Conservation (phyloP, 2,888 invertebrate genomes). For the Cheilosia scutellata region DNA sequence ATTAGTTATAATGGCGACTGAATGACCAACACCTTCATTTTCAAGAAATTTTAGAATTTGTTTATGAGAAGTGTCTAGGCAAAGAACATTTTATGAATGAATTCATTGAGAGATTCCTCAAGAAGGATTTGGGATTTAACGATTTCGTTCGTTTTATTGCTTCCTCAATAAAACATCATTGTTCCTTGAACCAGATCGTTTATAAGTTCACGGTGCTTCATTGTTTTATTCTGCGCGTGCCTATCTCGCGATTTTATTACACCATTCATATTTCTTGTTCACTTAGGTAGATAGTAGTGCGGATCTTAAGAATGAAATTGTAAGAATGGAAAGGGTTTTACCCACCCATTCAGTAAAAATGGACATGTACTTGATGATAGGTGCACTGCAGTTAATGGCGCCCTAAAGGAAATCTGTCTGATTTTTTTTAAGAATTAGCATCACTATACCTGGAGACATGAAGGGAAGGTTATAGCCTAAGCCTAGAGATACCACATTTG, state of each 20-base stretch:
- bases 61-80: slow-evolving; percentile 34
- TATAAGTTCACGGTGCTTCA: slow-evolving; percentile 39
- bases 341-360: too few species aligned
- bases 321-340: not conserved
- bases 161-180: slow-evolving; percentile 53
- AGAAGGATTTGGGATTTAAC: slow-evolving; percentile 12
- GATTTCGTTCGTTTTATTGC: slow-evolving; percentile 31
- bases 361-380: too few species aligned
- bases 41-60: not conserved
- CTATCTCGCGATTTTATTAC: slow-evolving; percentile 42
- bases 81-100: slow-evolving; percentile 25
- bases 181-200: slow-evolving; percentile 46
- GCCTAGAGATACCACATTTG: too few species aligned
- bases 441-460: too few species aligned
- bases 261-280: not conserved
- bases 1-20: slow-evolving; percentile 27
- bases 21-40: slow-evolving; percentile 22
- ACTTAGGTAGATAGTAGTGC: not conserved
- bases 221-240: slow-evolving; percentile 41
- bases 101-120: slow-evolving; percentile 8
- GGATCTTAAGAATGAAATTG: slow-evolving; percentile 21
- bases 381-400: too few species aligned
- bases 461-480: too few species aligned
- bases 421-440: too few species aligned
- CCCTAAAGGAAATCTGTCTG: too few species aligned